Percentiles rank a stretch among this genome's conserved stretches.
Evolutionary conservation across 2,888 invertebrate genomes (phyloP).

Genomic region (Chesias legatella): DNA sequence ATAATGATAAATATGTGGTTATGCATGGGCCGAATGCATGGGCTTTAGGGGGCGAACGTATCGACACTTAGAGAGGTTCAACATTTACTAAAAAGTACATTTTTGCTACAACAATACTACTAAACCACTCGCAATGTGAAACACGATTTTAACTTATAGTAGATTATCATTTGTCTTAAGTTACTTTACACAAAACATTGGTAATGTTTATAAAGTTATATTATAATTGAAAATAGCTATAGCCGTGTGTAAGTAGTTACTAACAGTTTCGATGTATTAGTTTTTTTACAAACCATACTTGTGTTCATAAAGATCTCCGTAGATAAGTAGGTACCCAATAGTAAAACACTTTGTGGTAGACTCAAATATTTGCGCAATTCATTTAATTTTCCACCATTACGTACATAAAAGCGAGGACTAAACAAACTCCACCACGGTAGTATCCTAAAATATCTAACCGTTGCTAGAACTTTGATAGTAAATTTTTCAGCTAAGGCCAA

Average conservation of each 20-base stretch:
- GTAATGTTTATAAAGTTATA: too few relatives aligned
- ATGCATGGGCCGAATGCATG: conserved; percentile 51
- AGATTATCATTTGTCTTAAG: too few relatives aligned
- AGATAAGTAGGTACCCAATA: conserved; percentile 2
- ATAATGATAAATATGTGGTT: conserved; percentile 11
- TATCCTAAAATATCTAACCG: too few relatives aligned
- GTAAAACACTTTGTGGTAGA: background rate
- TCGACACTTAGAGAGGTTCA: conserved; percentile 6
- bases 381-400: conserved; percentile 8
- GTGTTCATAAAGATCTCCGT: conserved; percentile 6
- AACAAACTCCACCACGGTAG: too few relatives aligned
- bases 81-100: background rate
- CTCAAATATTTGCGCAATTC: conserved; percentile 7
- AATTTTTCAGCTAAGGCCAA: too few relatives aligned
- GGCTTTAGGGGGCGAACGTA: conserved; percentile 50
- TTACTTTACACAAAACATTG: too few relatives aligned
- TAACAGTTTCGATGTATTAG: background rate
- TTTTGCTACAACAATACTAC: too few relatives aligned
- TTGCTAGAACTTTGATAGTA: too few relatives aligned
- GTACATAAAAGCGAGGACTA: background rate
- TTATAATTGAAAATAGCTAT: too few relatives aligned
- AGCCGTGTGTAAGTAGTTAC: background rate
- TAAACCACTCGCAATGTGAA: too few relatives aligned
- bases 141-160: too few relatives aligned
- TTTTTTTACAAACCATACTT: conserved; percentile 16